Conservation (phyloP, 2,888 invertebrate species). For the Hypselothyrea guttata region DNA sequence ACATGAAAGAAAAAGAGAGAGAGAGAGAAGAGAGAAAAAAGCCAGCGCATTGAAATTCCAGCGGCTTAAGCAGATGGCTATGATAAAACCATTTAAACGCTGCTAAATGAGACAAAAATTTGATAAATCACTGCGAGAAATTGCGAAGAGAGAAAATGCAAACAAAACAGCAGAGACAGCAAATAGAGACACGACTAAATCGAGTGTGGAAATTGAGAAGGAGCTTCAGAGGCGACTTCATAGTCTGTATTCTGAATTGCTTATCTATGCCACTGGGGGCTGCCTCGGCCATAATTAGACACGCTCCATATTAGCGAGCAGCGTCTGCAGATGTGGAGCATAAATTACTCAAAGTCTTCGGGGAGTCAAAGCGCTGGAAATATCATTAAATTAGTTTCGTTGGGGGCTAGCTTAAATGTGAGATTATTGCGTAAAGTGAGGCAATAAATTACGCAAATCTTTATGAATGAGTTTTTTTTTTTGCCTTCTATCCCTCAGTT, state of each 20-base stretch:
- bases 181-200: constrained; percentile 20
- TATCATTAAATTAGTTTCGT: constrained; percentile 73
- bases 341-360: constrained; percentile 46
- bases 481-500: too few relatives aligned
- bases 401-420: constrained; percentile 54
- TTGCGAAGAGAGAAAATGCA: neutral
- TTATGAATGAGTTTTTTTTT: constrained; percentile 70
- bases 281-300: constrained; percentile 61
- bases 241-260: constrained; percentile 21
- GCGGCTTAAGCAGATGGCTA: constrained; percentile 34
- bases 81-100: constrained; percentile 23
- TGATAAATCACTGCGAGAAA: constrained; percentile 67
- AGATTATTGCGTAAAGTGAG: constrained; percentile 63
- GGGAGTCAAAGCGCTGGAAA: constrained; percentile 42
- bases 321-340: constrained; percentile 18
- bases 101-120: constrained; percentile 67
- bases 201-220: constrained; percentile 20
- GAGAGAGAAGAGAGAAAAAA: neutral
- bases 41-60: constrained; percentile 40
- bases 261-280: constrained; percentile 44
- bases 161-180: neutral
- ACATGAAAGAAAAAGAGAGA: constrained; percentile 1
- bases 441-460: constrained; percentile 68
- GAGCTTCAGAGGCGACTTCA: too few relatives aligned
- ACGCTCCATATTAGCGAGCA: constrained; percentile 53